These are phyloP conservation scores for Lepilemur ruficaudatus DNA, from an alignment of 2,797 vertebrate genomes.

Conservation along the genomic window DNA sequence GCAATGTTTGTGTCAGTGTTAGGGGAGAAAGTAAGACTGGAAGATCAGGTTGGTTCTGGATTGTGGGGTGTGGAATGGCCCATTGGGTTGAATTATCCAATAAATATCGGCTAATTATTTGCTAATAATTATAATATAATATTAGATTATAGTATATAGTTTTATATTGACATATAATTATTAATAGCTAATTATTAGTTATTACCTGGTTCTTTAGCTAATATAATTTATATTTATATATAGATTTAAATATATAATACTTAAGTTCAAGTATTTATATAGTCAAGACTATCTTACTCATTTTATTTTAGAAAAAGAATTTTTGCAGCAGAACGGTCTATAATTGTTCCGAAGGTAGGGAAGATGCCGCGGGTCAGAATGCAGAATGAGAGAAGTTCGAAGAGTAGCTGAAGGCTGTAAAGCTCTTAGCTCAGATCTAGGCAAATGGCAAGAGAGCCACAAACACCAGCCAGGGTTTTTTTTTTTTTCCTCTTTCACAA, in stretches of 20 bases:
- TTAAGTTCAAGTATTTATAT: neutral
- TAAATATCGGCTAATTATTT: neutral
- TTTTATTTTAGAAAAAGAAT: neutral
- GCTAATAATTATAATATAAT: neutral
- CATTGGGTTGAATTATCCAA: neutral
- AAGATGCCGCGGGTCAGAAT: no score
- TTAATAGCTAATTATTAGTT: neutral
- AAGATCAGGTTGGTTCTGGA: neutral
- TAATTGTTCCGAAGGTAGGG: neutral
- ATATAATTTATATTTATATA: neutral
- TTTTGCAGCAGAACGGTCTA: neutral
- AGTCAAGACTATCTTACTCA: neutral
- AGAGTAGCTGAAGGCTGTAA: neutral
- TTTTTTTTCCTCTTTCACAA: neutral
- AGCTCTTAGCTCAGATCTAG: neutral
- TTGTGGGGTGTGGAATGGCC: neutral
- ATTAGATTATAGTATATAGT: neutral
- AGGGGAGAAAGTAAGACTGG: neutral
- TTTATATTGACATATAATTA: neutral
- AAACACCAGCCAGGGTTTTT: neutral
- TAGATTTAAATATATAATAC: neutral
- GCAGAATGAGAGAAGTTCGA: neutral
- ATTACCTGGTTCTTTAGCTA: neutral
- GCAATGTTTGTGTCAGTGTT: neutral
- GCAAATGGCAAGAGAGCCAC: neutral